These are phyloP conservation scores for Drosophila lacteicornis DNA, from an alignment of 1,140 invertebrate species.

Conservation along the genomic window DNA sequence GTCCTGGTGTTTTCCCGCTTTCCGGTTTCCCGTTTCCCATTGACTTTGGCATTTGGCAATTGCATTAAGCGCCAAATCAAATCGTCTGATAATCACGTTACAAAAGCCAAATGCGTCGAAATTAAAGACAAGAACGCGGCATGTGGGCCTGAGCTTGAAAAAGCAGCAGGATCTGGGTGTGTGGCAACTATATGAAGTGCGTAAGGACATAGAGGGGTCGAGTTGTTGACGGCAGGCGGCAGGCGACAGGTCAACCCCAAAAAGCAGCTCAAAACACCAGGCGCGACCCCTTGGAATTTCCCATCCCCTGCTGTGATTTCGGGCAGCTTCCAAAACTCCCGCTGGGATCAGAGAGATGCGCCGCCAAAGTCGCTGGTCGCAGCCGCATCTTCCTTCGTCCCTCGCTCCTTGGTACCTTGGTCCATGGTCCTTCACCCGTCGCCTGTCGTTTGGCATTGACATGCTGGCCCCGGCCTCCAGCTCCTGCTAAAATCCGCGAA, in stretches of 20 bases:
- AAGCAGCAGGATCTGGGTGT: conserved; percentile 18
- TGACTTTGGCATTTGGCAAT: conserved; percentile 82
- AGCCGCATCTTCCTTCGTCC: conserved; percentile 17
- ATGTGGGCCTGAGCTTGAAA: conserved; percentile 41
- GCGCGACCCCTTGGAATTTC: conserved; percentile 31
- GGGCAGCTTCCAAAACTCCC: conserved; percentile 63
- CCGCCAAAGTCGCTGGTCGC: conserved; percentile 45
- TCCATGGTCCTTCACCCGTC: conserved; percentile 3
- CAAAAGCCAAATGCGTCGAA: conserved; percentile 83
- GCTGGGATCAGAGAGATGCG: conserved; percentile 81
- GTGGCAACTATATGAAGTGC: conserved; percentile 19
- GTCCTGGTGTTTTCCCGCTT: neutral
- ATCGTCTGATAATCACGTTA: conserved; percentile 85
- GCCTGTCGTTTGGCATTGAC: conserved; percentile 45
- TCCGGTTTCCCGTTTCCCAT: conserved; percentile 18
- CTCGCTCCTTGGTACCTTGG: neutral
- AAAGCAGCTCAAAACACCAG: conserved; percentile 55
- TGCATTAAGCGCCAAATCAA: conserved; percentile 85
- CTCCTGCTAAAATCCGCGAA: neutral
- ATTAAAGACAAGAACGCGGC: conserved; percentile 74
- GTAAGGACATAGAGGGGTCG: conserved; percentile 31
- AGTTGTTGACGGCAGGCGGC: conserved; percentile 32
- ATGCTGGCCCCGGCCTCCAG: neutral
- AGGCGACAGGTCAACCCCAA: conserved; percentile 58
- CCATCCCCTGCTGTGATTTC: conserved; percentile 73